A percentile compares a stretch with the other conserved stretches of the same genome.
phyloP scores from a whole-genome alignment of 2,888 invertebrate genomes.

The Chloroclysta siterata region DNA sequence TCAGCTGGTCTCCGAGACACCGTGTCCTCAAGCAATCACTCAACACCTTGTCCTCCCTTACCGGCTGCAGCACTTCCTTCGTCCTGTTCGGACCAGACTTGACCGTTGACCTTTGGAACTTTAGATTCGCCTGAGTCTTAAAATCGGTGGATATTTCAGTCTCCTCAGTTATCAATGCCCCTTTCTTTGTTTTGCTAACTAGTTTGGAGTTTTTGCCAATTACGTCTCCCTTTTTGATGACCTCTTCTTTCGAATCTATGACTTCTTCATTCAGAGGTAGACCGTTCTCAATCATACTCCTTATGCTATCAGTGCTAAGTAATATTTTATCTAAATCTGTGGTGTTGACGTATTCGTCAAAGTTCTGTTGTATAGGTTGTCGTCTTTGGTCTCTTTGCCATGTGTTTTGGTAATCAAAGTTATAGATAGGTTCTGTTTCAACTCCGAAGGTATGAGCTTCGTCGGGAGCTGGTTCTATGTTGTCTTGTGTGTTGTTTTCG shows the following conservation, averaged over 20 bases:
- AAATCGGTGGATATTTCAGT: constrained; percentile 77
- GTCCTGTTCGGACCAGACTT: constrained; percentile 72
- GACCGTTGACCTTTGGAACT: constrained; percentile 74
- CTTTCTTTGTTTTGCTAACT: constrained; percentile 72
- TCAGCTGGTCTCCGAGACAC: constrained; percentile 73
- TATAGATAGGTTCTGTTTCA: constrained; percentile 74
- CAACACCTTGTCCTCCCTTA: constrained; percentile 70
- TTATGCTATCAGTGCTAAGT: constrained; percentile 71
- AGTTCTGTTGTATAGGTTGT: constrained; percentile 76
- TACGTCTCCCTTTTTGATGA: constrained; percentile 70
- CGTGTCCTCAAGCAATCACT: constrained; percentile 67
- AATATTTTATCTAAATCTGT: constrained; percentile 74
- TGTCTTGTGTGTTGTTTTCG: constrained; percentile 60
- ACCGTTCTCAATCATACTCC: constrained; percentile 74
- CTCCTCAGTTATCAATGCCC: constrained; percentile 76
- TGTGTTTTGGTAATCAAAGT: constrained; percentile 66
- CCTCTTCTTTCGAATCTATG: constrained; percentile 71
- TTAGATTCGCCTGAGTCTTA: constrained; percentile 69
- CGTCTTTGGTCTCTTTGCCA: constrained; percentile 83
- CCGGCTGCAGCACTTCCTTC: constrained; percentile 70
- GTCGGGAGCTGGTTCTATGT: constrained; percentile 75
- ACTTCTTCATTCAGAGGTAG: constrained; percentile 70
- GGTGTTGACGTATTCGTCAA: constrained; percentile 69
- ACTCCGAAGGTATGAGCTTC: constrained; percentile 63
- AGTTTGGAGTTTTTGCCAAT: constrained; percentile 74